These are phyloP conservation scores for Syndactyla subalaris DNA, from an alignment of 2,797 vertebrate species.

Conservation along the genomic window DNA sequence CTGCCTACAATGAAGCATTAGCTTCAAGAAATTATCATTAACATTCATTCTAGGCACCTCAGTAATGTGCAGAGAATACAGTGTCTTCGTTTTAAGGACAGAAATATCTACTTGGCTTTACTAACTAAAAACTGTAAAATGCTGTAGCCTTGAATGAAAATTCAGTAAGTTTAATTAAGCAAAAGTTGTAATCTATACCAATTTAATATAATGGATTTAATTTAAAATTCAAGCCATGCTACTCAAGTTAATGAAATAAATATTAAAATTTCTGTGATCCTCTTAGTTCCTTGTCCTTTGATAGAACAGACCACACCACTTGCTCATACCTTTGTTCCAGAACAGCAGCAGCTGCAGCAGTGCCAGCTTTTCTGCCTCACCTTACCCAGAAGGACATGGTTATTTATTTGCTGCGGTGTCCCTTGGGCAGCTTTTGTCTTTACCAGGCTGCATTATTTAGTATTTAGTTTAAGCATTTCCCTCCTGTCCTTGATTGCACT, in stretches of 20 bases:
- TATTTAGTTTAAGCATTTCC: not conserved
- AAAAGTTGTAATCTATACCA: not conserved
- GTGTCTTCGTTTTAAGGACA: not conserved
- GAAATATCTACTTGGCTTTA: not conserved
- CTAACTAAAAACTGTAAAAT: not conserved
- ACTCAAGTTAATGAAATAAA: not conserved
- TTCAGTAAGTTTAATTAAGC: not conserved
- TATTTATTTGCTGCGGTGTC: not conserved
- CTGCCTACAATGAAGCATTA: not conserved
- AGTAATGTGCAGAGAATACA: not conserved
- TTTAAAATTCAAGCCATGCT: not conserved
- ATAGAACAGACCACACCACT: not conserved
- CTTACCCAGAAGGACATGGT: not conserved
- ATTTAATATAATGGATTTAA: not conserved
- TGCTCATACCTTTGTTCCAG: not conserved
- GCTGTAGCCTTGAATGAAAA: not conserved
- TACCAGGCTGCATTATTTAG: constrained; percentile 33
- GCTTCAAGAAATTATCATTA: not conserved
- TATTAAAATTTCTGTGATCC: not conserved
- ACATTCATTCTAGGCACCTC: not conserved
- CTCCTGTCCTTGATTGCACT: not conserved
- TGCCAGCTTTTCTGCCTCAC: not conserved
- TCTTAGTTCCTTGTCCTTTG: not conserved
- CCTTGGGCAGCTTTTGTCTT: not conserved
- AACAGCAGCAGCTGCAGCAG: not conserved